These are phyloP conservation scores for Patella caerulea DNA, from an alignment of 2,888 invertebrate genomes.

Conservation along the genomic window DNA sequence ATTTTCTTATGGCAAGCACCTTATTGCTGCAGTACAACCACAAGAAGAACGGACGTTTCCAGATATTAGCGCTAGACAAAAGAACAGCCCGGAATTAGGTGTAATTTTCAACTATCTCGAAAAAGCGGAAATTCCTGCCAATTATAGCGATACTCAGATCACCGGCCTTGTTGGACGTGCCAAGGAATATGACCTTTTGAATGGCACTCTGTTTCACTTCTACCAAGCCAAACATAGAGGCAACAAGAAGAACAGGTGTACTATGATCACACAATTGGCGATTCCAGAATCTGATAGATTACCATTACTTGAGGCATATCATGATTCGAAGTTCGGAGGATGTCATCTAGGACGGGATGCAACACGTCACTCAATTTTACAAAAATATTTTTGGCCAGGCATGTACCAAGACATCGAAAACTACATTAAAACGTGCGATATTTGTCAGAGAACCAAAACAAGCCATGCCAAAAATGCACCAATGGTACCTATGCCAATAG, in stretches of 20 bases:
- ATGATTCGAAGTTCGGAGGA: slow-evolving; percentile 24
- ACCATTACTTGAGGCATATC: slow-evolving; percentile 26
- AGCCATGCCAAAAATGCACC: too few relatives aligned
- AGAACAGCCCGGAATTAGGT: slow-evolving; percentile 7
- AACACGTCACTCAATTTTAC: slow-evolving; percentile 18
- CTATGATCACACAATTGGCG: neutral
- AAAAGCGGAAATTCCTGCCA: neutral
- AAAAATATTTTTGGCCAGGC: too few relatives aligned
- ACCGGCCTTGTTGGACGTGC: too few relatives aligned
- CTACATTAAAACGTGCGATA: too few relatives aligned
- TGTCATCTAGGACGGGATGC: slow-evolving; percentile 26
- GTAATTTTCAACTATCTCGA: neutral
- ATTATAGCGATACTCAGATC: too few relatives aligned
- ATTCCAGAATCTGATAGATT: slow-evolving; percentile 24
- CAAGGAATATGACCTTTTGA: neutral
- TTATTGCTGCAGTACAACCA: too few relatives aligned
- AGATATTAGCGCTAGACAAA: too few relatives aligned
- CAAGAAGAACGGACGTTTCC: too few relatives aligned
- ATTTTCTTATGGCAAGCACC: too few relatives aligned
- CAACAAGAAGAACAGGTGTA: neutral
- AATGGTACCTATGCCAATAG: too few relatives aligned
- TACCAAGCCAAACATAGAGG: slow-evolving; percentile 21
- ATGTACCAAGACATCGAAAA: too few relatives aligned
- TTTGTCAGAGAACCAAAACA: too few relatives aligned
- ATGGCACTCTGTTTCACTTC: slow-evolving; percentile 13